Conservation (phyloP, 2,888 invertebrate species). For the Cinara cedri region DNA sequence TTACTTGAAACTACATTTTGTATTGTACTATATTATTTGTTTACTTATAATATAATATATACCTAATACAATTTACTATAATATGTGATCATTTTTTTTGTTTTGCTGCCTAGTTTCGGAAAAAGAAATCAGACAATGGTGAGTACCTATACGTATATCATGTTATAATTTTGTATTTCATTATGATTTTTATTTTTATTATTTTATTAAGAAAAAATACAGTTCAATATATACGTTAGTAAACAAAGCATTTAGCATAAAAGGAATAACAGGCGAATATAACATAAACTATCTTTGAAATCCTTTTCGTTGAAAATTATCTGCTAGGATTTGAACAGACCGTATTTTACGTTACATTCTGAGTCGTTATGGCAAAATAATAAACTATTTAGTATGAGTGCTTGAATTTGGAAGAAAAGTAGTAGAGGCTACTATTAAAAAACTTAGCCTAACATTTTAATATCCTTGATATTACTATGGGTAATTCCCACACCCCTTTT, state of each 20-base stretch:
- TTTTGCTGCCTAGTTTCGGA: conserved; percentile 74
- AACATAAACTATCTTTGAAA: conserved; percentile 14
- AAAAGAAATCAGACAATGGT: conserved; percentile 88
- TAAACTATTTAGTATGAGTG: neutral
- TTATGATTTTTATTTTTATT: neutral
- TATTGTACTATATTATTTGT: no score
- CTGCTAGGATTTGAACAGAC: neutral
- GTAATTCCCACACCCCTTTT: no score
- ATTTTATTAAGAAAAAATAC: neutral
- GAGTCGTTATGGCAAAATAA: conserved; percentile 3
- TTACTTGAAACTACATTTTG: no score
- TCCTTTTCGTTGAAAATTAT: conserved; percentile 11
- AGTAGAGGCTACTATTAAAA: no score
- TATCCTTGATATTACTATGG: no score
- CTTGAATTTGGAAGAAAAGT: no score
- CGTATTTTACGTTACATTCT: neutral
- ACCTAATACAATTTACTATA: neutral
- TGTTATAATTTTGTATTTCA: neutral
- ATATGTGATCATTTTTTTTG: conserved; percentile 48
- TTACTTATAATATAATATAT: neutral
- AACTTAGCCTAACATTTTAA: no score
- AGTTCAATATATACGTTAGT: neutral
- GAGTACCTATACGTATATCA: conserved; percentile 65
- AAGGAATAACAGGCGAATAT: neutral
- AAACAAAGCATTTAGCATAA: neutral